A percentile compares a stretch with the other conserved stretches of the same genome.
Conservation (phyloP, 2,113 vertebrate species). For the Scopus umbretta region DNA sequence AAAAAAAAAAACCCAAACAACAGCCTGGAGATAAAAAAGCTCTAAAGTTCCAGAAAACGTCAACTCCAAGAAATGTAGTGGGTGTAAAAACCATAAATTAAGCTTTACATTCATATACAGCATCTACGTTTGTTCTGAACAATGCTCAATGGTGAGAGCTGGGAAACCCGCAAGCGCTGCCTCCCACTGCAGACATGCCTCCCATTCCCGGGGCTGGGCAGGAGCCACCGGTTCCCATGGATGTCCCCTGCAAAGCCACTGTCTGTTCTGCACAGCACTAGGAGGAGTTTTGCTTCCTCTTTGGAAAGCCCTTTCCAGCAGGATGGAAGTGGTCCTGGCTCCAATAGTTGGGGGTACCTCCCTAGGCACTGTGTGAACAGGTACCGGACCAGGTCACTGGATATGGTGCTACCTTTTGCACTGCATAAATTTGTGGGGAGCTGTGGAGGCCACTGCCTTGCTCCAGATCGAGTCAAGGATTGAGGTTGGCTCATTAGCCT, state of each 20-base stretch:
- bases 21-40: neutral
- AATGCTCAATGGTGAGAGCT: neutral
- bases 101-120: neutral
- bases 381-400: neutral
- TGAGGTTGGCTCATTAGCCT: neutral
- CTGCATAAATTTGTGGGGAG: neutral
- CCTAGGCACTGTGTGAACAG: neutral
- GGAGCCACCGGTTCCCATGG: neutral
- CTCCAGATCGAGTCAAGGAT: neutral
- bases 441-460: neutral
- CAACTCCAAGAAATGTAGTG: slow-evolving; percentile 34
- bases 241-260: slow-evolving; percentile 3
- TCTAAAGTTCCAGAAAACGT: slow-evolving; percentile 2
- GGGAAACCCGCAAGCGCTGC: neutral
- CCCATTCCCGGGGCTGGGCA: slow-evolving; percentile 33
- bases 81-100: slow-evolving; percentile 40
- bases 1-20: neutral
- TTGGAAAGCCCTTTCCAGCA: neutral
- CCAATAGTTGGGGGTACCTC: neutral
- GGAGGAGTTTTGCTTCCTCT: slow-evolving; percentile 7
- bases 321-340: neutral
- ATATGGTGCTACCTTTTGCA: neutral
- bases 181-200: slow-evolving; percentile 60
- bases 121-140: neutral
- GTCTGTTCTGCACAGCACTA: neutral